Percentiles rank a stretch among this genome's conserved stretches.
phyloP scores from a whole-genome alignment of 2,797 vertebrate genomes.

The Carduelis carduelis region DNA sequence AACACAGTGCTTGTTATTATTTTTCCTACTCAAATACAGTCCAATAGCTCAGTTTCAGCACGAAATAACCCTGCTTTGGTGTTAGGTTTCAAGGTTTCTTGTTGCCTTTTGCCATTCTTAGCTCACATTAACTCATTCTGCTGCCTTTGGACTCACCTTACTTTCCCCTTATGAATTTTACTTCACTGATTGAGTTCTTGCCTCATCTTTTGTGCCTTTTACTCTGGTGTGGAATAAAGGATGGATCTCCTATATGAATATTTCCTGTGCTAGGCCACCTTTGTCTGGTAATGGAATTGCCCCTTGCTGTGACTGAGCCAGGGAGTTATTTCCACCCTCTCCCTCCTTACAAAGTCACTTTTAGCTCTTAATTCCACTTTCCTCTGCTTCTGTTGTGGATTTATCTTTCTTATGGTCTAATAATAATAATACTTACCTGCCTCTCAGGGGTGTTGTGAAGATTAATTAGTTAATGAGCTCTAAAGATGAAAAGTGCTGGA shows the following conservation, averaged over 20 bases:
- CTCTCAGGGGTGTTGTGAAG: conserved; percentile 58
- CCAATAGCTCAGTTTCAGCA: background rate
- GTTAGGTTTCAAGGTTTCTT: background rate
- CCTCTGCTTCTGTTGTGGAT: conserved; percentile 30
- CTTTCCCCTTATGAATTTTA: background rate
- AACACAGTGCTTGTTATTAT: background rate
- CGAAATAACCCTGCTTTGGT: background rate
- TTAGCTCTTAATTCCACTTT: conserved; percentile 19
- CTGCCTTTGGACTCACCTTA: background rate
- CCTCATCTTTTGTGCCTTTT: background rate
- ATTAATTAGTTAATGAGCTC: conserved; percentile 67
- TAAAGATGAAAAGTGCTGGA: conserved; percentile 58
- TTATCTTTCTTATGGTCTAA: conserved; percentile 54
- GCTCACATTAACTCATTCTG: background rate
- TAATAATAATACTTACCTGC: conserved; percentile 62
- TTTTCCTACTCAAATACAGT: background rate
- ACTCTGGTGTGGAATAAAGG: background rate
- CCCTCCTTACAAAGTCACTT: conserved; percentile 51
- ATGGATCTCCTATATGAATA: background rate
- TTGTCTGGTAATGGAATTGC: conserved; percentile 13
- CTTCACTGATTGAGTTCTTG: background rate
- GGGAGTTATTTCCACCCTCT: background rate
- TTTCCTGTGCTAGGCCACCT: background rate
- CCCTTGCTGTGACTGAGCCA: background rate
- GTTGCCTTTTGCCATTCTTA: background rate